Base-by-base conservation (phyloP, 1,140 invertebrate species). In the Drosophila virilis region DNA sequence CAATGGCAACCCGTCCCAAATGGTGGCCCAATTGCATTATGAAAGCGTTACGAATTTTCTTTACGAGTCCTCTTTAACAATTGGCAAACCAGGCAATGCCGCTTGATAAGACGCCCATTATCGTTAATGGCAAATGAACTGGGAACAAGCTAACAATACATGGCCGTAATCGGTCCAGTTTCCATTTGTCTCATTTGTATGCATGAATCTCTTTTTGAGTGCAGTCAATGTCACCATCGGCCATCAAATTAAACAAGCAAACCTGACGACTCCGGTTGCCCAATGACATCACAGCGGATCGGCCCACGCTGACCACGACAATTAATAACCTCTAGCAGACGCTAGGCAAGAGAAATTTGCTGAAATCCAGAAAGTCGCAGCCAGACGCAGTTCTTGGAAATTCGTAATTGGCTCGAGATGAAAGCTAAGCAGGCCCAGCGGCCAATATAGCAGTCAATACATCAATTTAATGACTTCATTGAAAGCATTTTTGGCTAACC, bases 401-500 rank as follows among this genome's bases (percentile, higher is more conserved):
- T 55, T 73, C 72, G 45, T 88, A 88, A 86, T 86, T 86, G 82
- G 79, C 79, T 79, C 37, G 57, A 85, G 82, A 69, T 75, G 70
- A 81, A 81, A 78, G 70, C 82, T 73, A 65, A 77, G 69, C 66
- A 78, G 77, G 48, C 57, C 40, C 33, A 64, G 66, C 68, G 51
- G 68, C 73, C 69, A 86, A 82, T 69, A 78, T 81, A 82, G 76
- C 84, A 38, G 76, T 58, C 79, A 86, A 86, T 88, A 86, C 82
- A 86, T 86, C 82, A 86, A 86, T 68, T 86, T 86, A 88, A 86
- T 86, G 82, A 82, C 82, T 86, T 86, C 84, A 86, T 86, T 86
- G 83, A 86, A 82, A 82, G 82, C 78, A 69, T 61, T 88, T 70
- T 76, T 52, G 83, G 60, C 62, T 69, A 75, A 66, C 72, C 60